phyloP scores from a whole-genome alignment of 2,797 vertebrate species.

The Euphonia xanthogaster region DNA sequence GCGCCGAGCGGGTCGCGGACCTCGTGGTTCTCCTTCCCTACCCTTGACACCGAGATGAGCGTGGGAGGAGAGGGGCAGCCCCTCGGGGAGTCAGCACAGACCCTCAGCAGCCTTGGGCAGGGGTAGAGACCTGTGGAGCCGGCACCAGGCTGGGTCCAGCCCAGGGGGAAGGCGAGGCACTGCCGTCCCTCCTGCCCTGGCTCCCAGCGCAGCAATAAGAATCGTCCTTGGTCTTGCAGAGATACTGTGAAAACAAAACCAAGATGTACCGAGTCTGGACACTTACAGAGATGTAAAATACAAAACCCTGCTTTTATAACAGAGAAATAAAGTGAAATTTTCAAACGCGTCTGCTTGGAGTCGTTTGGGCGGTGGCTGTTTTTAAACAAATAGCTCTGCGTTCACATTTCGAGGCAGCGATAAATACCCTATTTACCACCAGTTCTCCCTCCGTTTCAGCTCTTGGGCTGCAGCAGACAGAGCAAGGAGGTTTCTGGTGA shows the following conservation, averaged over 20 bases:
- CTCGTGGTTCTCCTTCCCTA: neutral
- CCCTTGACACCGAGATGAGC: neutral
- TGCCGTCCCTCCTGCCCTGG: neutral
- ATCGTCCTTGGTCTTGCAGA: constrained; percentile 53
- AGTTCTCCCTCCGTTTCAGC: neutral
- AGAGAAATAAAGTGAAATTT: constrained; percentile 78
- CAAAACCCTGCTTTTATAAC: constrained; percentile 60
- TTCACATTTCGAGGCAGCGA: neutral
- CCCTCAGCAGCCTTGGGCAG: neutral
- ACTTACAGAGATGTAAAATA: constrained; percentile 55
- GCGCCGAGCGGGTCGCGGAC: accelerated
- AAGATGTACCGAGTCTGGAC: constrained; percentile 59
- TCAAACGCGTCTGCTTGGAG: constrained; percentile 46
- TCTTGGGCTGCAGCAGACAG: neutral
- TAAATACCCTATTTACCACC: neutral
- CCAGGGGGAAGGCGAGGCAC: neutral
- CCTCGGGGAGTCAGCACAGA: neutral
- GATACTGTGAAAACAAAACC: constrained; percentile 76
- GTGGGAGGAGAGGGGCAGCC: neutral
- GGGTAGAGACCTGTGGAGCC: neutral
- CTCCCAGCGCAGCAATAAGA: constrained; percentile 74
- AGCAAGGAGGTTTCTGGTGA: neutral
- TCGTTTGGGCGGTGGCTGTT: neutral
- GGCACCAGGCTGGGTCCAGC: neutral
- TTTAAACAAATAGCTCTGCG: neutral